Conservation (phyloP, 1,140 invertebrate species). For the Geopemphigus sp. region DNA sequence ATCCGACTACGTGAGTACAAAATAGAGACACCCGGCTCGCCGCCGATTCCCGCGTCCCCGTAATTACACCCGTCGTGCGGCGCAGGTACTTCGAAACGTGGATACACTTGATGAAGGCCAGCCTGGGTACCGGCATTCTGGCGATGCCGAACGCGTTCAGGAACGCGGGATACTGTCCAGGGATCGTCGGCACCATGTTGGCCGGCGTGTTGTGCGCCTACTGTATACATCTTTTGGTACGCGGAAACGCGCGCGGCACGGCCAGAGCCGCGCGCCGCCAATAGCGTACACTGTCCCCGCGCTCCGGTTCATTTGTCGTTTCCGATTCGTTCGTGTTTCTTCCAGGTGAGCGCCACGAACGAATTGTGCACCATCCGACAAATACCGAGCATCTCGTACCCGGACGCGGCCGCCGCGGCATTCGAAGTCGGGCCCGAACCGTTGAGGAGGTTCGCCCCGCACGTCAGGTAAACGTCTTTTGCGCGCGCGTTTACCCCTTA, state of each 20-base stretch:
- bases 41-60: no score
- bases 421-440: conserved; percentile 61
- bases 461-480: neutral
- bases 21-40: no score
- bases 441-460: neutral
- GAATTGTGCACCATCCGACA: conserved; percentile 67
- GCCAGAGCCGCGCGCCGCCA: no score
- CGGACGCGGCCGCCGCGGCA: conserved; percentile 67
- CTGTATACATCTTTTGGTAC: conserved; percentile 71
- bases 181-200: conserved; percentile 65
- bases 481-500: no score
- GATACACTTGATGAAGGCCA: conserved; percentile 79
- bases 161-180: conserved; percentile 71
- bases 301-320: no score
- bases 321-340: neutral
- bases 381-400: conserved; percentile 70
- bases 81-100: conserved; percentile 73
- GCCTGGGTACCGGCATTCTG: conserved; percentile 84
- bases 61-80: no score
- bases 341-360: conserved; percentile 64
- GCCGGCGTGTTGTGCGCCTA: conserved; percentile 75
- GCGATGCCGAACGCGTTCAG: conserved; percentile 85
- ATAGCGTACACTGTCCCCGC: no score
- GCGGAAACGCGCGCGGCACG: no score
- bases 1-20: no score